Conservation (phyloP, 2,888 invertebrate species). For the Drosophila rellima region DNA sequence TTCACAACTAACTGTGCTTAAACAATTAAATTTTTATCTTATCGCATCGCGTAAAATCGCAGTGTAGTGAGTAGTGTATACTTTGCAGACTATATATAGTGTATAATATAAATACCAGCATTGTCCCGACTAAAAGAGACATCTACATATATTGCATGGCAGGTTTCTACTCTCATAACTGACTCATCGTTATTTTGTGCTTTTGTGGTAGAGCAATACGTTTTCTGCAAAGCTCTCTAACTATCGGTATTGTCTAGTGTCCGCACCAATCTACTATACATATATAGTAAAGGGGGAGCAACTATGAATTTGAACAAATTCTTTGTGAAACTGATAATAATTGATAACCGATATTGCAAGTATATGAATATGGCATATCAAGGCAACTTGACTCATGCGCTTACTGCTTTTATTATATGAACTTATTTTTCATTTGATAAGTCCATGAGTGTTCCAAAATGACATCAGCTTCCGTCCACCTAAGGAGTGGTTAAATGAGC, state of each 20-base stretch:
- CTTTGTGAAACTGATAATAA: conserved; percentile 56
- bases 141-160: conserved; percentile 8
- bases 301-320: conserved; percentile 40
- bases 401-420: conserved; percentile 41
- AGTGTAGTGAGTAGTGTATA: conserved; percentile 30
- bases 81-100: conserved; percentile 9
- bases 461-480: conserved; percentile 56
- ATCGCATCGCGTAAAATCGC: conserved; percentile 54
- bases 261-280: conserved; percentile 32
- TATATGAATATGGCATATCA: conserved; percentile 16
- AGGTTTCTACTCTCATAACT: conserved; percentile 32
- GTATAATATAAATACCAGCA: conserved; percentile 4
- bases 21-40: conserved; percentile 55
- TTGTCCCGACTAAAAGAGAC: background rate
- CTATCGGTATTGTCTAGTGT: conserved; percentile 40
- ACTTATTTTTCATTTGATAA: conserved; percentile 50
- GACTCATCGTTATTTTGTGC: conserved; percentile 43
- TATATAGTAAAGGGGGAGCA: conserved; percentile 8
- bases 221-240: conserved; percentile 21
- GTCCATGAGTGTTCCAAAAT: conserved; percentile 36
- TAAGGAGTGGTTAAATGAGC: conserved; percentile 6
- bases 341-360: conserved; percentile 63
- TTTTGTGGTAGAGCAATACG: conserved; percentile 29
- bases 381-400: conserved; percentile 62
- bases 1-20: conserved; percentile 29